Base-by-base conservation (phyloP, 2,888 invertebrate genomes). In the Gryllus longicercus region DNA sequence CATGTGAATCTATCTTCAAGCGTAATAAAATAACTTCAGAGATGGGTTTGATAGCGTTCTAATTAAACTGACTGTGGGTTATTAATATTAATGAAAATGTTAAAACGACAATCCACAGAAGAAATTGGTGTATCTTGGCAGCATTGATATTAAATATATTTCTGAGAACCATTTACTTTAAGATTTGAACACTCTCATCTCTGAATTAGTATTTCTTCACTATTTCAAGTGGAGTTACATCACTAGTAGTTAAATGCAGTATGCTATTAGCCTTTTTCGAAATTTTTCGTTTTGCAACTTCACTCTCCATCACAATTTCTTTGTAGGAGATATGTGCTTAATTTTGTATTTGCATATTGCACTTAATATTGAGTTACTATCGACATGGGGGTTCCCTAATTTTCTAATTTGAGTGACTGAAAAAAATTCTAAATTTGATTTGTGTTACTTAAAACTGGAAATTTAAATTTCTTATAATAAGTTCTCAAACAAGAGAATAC, bases 141-240 rank as follows among this genome's bases (percentile, higher is more conserved):
- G 38, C 38, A 38, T 38, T 38, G 38, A 8, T 8, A 38, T 38
- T 38, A 38, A 38, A 38, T 38, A 38, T 38, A 38, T 38, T 38
- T 38, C 38, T 38, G 38, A 38, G 63, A 14, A 12, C 63, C 63
- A 63, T n/a, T 63, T 63, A 63, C 63, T 18, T 63, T 1, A 63
- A 63, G 63, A 63, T 14, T 63, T 63, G 63, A 63, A 63, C 10
- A 38, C 38, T 16, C n/a, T n/a, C 63, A 63, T 63, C 63, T 63
- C 63, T 63, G 63, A 63, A 63, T 63, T 63, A 63, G 63, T 18
- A 63, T 63, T 63, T 63, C 63, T 63, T 63, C 63, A 63, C 63
- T n/a, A 18, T 14, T 63, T 18, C 63, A 38, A 63, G 16, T 63
- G 63, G n/a, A 14, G n/a, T 63, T 63, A 18, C 4, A 63, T 18